Percentiles rank a stretch among this genome's conserved stretches.
phyloP scores from a whole-genome alignment of 2,113 vertebrate genomes.

The Pycnonotus jocosus region DNA sequence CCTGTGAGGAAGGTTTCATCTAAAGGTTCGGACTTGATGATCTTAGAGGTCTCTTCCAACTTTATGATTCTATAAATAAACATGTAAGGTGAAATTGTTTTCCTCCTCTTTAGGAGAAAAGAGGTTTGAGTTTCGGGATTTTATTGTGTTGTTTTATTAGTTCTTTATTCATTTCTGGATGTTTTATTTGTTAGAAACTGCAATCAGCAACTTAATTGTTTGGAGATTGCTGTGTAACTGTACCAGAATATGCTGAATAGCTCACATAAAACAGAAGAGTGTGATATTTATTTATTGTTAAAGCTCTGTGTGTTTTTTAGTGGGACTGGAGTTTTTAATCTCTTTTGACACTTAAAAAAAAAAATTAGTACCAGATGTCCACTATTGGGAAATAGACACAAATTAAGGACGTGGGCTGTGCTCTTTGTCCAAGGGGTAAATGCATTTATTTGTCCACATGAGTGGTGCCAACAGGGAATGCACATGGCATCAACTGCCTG shows the following conservation, averaged over 20 bases:
- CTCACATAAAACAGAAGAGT: background rate
- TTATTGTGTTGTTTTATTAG: background rate
- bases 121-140: accelerated
- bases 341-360: background rate
- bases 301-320: background rate
- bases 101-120: accelerated
- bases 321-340: background rate
- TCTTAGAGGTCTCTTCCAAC: background rate
- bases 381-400: accelerated
- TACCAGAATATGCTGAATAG: background rate
- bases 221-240: background rate
- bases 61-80: background rate
- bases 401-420: background rate
- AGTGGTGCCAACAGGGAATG: background rate
- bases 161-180: background rate
- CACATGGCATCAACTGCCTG: background rate
- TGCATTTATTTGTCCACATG: background rate
- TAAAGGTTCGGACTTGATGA: background rate
- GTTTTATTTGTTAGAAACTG: background rate
- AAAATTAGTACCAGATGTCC: background rate
- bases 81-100: background rate
- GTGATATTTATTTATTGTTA: background rate
- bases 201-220: background rate
- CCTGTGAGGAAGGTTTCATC: background rate
- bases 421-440: background rate